A percentile compares a stretch with the other conserved stretches of the same genome.
Conservation (phyloP, 2,113 vertebrate genomes). For the Peromyscus polionotus region DNA sequence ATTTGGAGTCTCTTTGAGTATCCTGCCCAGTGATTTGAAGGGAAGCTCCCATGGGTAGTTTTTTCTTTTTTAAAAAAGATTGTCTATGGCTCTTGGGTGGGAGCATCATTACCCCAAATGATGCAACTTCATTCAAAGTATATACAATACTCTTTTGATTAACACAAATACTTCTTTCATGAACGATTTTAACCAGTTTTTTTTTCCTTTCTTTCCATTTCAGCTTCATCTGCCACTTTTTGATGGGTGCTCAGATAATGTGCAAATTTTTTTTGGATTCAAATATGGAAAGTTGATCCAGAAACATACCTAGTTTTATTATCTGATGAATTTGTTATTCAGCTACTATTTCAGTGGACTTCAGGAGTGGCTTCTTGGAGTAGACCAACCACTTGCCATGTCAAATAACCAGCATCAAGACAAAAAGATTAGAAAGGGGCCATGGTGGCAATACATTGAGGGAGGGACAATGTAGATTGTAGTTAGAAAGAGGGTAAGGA, state of each 20-base stretch:
- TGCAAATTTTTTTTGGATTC: not conserved
- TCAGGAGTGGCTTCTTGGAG: not conserved
- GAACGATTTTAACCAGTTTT: not conserved
- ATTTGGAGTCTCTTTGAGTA: not conserved
- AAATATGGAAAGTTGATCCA: not conserved
- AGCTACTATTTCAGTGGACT: not conserved
- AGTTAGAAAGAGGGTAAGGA: not conserved
- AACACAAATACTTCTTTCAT: not conserved
- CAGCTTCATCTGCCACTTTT: not conserved
- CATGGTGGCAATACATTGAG: not conserved
- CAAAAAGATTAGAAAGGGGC: not conserved
- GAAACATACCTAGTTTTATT: not conserved
- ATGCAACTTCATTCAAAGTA: not conserved
- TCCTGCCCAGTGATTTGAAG: not conserved
- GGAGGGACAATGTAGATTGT: not conserved
- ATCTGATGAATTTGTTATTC: not conserved
- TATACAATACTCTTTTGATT: not conserved
- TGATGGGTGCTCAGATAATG: not conserved
- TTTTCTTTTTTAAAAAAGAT: not conserved
- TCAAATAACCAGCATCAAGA: not conserved
- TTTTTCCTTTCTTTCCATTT: not conserved
- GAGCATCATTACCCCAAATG: not conserved
- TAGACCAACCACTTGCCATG: not conserved
- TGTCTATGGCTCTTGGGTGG: not conserved
- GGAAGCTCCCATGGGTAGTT: not conserved